Evolutionary conservation across 2,888 invertebrate species (phyloP), one percentile per base, ranked within the genome.

Genomic region (Blera fallax): DNA sequence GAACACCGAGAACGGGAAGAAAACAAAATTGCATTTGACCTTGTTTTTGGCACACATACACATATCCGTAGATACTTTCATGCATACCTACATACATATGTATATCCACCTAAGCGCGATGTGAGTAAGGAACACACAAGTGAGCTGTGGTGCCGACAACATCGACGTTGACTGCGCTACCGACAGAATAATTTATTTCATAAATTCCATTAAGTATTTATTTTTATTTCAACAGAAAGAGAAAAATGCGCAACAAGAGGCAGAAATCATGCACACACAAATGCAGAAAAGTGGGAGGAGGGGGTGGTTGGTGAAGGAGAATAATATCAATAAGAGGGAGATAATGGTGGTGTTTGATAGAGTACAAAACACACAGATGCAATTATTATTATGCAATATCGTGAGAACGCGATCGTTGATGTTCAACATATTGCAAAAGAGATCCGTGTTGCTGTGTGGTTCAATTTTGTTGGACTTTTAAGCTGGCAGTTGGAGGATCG

Each of bases 11-110:
- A 65, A 85, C 74, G 76, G 65, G 62, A 82, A 82, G 64, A 80
- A 77, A 54, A 70, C 69, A 87, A 87, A 87, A 87, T 82, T 87
- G 87, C 87, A 87, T 87, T 87, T 87, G 82, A 82, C 87, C 87
- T 87, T 87, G 82, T 87, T 82, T 85, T 77, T 60, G 72, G 72
- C 85, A 60, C 58, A 77, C 60, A 58, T 45, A 70, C 37, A 76
- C 50, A 74, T n/a, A n/a, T n/a, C n/a, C n/a, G n/a, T n/a, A n/a
- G n/a, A n/a, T n/a, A n/a, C n/a, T n/a, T n/a, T n/a, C n/a, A n/a
- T n/a, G n/a, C n/a, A n/a, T n/a, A n/a, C n/a, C n/a, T n/a, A n/a
- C n/a, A n/a, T n/a, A n/a, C n/a, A n/a, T 24, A 24, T 4, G 24
- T 3, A 4, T 24, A 24, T 24, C 24, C 24, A 24, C 4, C 48